Evolutionary conservation across 64 coral and sea anemone species (phyloP), one percentile per base, ranked within the genome.

Genomic region (Montipora foliosa): DNA sequence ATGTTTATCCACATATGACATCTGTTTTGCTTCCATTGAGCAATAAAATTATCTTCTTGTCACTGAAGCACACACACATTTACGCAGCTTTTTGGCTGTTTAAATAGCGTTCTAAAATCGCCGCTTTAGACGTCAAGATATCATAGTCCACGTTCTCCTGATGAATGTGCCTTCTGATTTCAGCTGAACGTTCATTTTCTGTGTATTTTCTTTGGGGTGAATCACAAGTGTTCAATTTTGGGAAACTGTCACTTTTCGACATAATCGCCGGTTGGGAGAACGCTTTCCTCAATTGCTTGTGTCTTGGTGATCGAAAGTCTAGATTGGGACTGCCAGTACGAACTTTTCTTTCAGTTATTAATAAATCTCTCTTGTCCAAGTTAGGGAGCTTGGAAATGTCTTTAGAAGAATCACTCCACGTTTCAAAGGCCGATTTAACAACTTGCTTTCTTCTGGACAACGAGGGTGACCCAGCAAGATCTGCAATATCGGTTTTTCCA

Each of bases 21-120:
- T 71, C 9, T 5, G 0, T n/a, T 21, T 71, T 9, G 9, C 67
- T 19, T 21, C 15, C 9, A 47, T 48, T 77, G 75, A 15, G 44
- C 44, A 14, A 71, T 71, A 71, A 71, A 71, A 71, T 71, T 71
- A 9, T 71, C 67, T 71, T 71, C 67, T 21, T 71, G 9, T 13
- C 61, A 8, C 9, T 14, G 5, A 21, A 21, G 5, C 14, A 14
- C 5, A 1, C 5, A 71, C 67, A 1, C 0, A 78, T 37, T 50
- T 78, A 78, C 11, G 46, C 47, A 78, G 76, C 47, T 11, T 16
- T 86, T 47, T 86, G 82, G n/a, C 66, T 86, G 45, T 86, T 86
- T 4, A 86, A 67, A 50, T 70, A 86, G 8, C 82, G 82, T 71
- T 86, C 82, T 71, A 86, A 86, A 46, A 86, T 86, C 44, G 71